Conservation (phyloP, 2,113 vertebrate species). For the Rousettus leschenaultii region DNA sequence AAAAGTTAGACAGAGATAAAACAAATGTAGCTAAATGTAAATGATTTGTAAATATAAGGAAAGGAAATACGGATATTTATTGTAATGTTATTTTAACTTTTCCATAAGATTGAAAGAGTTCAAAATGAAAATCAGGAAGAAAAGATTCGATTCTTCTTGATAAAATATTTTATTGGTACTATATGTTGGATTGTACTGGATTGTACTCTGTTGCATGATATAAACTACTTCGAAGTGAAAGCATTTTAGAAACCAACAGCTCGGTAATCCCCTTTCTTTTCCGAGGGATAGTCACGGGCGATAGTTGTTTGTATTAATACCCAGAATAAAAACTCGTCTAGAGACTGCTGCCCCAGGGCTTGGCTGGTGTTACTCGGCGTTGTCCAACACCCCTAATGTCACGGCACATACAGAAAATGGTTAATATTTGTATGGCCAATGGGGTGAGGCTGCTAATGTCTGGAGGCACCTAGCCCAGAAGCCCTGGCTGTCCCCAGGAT, state of each 20-base stretch:
- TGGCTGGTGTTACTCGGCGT: neutral
- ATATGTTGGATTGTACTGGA: neutral
- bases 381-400: neutral
- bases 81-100: neutral
- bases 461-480: neutral
- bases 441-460: neutral
- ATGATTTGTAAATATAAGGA: neutral
- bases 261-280: neutral
- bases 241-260: neutral
- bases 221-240: neutral
- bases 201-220: neutral
- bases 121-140: neutral
- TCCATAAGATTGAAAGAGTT: neutral
- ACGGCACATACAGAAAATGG: neutral
- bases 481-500: neutral
- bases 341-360: neutral
- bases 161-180: neutral
- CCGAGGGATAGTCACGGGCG: neutral
- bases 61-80: neutral
- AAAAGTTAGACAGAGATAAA: neutral
- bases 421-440: neutral
- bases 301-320: neutral
- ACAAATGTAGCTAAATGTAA: neutral
- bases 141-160: neutral
- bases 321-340: neutral